Evolutionary conservation across 2,888 invertebrate species (phyloP).

Genomic region (Parnassius smintheus): DNA sequence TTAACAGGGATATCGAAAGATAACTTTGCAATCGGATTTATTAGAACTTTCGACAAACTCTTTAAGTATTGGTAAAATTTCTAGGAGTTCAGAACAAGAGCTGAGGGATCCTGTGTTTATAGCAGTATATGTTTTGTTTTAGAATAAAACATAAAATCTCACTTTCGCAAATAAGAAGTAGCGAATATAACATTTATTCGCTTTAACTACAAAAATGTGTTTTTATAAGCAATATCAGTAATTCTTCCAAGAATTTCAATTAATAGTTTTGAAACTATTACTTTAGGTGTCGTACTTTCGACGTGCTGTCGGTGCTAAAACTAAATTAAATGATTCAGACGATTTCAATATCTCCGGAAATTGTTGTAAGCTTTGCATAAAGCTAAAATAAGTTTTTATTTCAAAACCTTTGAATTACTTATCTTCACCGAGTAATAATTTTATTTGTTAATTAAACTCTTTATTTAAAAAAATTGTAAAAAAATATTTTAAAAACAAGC

Average conservation of each 20-base stretch:
- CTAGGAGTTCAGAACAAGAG: constrained; percentile 43
- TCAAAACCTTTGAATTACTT: constrained; percentile 4
- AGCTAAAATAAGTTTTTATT: constrained; percentile 5
- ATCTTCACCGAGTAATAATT: too few species aligned
- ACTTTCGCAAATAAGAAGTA: constrained; percentile 9
- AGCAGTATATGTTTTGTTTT: constrained; percentile 21
- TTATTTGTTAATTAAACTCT: too few species aligned
- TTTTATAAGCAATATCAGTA: background rate
- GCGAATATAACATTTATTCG: background rate
- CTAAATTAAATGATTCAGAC: constrained; percentile 22
- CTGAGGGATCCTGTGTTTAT: constrained; percentile 16
- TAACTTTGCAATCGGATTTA: constrained; percentile 72
- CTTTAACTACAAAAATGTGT: too few species aligned
- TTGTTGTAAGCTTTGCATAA: constrained; percentile 9
- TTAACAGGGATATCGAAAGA: constrained; percentile 55
- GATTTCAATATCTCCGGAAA: constrained; percentile 15
- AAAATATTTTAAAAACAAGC: too few species aligned
- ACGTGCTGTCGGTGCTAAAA: constrained; percentile 12
- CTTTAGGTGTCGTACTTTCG: constrained; percentile 12
- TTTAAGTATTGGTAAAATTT: constrained; percentile 59
- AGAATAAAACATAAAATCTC: constrained; percentile 5
- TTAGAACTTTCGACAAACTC: constrained; percentile 67
- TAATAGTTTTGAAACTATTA: constrained; percentile 22
- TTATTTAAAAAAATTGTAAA: too few species aligned
- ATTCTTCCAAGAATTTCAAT: constrained; percentile 22